Evolutionary conservation across 2,797 vertebrate genomes (phyloP).

Genomic region (Micromesistius poutassou): DNA sequence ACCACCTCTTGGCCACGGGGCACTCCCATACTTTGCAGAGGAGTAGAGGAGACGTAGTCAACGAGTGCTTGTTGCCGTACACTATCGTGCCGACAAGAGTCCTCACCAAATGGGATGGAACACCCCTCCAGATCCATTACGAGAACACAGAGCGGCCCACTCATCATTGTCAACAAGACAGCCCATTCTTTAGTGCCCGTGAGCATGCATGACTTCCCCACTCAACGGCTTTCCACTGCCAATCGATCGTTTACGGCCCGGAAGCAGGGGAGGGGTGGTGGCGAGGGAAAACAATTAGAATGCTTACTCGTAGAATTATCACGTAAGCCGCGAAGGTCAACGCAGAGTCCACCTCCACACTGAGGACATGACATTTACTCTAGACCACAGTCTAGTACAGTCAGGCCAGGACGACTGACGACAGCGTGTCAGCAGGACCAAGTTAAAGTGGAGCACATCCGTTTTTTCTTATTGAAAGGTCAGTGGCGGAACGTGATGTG

Average conservation of each 20-base stretch:
- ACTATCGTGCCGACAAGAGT: background rate
- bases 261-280: background rate
- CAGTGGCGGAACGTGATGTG: background rate
- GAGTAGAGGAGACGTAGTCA: background rate
- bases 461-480: background rate
- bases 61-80: background rate
- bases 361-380: background rate
- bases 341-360: background rate
- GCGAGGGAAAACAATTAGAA: background rate
- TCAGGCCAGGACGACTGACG: background rate
- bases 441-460: background rate
- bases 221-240: background rate
- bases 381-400: background rate
- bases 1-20: background rate
- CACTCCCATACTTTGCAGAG: background rate
- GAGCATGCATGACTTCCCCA: slow-evolving; percentile 8
- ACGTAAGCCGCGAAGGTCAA: background rate
- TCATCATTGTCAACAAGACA: slow-evolving; percentile 15
- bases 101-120: background rate
- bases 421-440: background rate
- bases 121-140: slow-evolving; percentile 3
- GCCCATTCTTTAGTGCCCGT: background rate
- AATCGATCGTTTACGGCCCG: slow-evolving; percentile 14
- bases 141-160: background rate
- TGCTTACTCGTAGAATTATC: background rate